A percentile compares a stretch with the other conserved stretches of the same genome.
Conservation (phyloP, 2,797 vertebrate genomes). For the Lates japonicus region DNA sequence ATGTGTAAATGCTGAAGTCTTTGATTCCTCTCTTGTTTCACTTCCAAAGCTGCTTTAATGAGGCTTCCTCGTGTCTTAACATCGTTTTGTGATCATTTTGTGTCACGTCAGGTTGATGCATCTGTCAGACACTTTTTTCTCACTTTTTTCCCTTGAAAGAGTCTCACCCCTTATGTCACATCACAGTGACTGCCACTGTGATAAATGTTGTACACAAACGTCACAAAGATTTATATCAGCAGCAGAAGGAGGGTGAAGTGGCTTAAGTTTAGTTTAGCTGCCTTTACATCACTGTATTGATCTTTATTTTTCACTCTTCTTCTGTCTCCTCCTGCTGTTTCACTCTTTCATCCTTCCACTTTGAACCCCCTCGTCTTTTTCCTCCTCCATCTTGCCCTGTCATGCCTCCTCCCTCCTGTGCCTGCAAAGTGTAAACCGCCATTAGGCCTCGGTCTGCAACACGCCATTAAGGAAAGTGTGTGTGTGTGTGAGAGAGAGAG, state of each 20-base stretch:
- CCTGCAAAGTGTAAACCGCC: slow-evolving; percentile 12
- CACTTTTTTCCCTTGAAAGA: not conserved
- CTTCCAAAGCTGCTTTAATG: slow-evolving; percentile 1
- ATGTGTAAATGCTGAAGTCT: not conserved
- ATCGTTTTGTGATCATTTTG: not conserved
- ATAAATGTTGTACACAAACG: not conserved
- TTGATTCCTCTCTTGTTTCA: not conserved
- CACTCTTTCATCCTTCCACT: not conserved
- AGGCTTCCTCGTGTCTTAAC: not conserved
- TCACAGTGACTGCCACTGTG: not conserved
- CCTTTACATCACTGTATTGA: not conserved
- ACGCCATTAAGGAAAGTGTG: slow-evolving; percentile 35
- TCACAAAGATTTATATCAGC: not conserved
- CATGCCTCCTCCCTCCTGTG: slow-evolving; percentile 1
- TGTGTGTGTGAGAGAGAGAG: not conserved
- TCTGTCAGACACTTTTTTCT: not conserved
- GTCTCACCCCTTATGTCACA: not conserved
- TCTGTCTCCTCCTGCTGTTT: no score
- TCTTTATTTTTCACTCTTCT: not conserved
- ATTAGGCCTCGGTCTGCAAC: slow-evolving; percentile 25
- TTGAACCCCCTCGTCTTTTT: not conserved
- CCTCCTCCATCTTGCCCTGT: not conserved
- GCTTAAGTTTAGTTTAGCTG: not conserved
- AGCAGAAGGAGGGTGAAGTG: not conserved
- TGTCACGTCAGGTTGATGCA: not conserved